phyloP scores from a whole-genome alignment of 2,113 vertebrate species.

The Perognathus longimembris region DNA sequence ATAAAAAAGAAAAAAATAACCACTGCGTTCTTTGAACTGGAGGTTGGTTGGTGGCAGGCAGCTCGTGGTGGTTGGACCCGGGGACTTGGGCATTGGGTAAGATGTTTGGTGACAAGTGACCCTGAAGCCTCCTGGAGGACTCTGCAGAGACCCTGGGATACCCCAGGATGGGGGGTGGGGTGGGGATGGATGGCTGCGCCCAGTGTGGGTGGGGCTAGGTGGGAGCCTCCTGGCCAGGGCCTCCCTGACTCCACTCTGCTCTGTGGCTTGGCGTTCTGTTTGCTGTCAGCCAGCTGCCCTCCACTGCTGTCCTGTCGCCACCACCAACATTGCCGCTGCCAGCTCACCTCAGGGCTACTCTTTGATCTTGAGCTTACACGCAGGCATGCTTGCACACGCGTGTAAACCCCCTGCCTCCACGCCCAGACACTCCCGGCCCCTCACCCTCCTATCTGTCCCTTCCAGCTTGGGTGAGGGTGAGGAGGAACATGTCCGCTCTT shows the following conservation, averaged over 20 bases:
- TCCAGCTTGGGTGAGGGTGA: conserved; percentile 19
- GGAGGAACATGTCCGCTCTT: not conserved
- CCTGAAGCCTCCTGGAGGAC: not conserved
- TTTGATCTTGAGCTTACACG: conserved; percentile 77
- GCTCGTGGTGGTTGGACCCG: not conserved
- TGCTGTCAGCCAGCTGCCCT: conserved; percentile 69
- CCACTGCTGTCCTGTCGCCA: not conserved
- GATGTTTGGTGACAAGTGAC: not conserved
- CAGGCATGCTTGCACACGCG: conserved; percentile 73
- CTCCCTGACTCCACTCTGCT: conserved; percentile 50
- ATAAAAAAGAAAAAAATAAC: conserved; percentile 81
- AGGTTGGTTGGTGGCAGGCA: conserved; percentile 29
- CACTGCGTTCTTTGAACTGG: conserved; percentile 55
- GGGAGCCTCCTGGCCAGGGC: conserved; percentile 2
- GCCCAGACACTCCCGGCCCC: conserved; percentile 67
- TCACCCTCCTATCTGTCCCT: conserved; percentile 47
- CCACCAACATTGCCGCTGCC: not conserved
- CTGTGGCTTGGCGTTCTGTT: conserved; percentile 60
- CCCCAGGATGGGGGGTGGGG: not conserved
- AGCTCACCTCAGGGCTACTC: conserved; percentile 77
- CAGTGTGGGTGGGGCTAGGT: not conserved
- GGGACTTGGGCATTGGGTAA: not conserved
- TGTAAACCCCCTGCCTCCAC: conserved; percentile 74
- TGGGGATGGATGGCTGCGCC: not conserved
- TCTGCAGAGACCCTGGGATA: not conserved